phyloP scores from a whole-genome alignment of 2,113 vertebrate genomes.

The Halichoerus grypus region DNA sequence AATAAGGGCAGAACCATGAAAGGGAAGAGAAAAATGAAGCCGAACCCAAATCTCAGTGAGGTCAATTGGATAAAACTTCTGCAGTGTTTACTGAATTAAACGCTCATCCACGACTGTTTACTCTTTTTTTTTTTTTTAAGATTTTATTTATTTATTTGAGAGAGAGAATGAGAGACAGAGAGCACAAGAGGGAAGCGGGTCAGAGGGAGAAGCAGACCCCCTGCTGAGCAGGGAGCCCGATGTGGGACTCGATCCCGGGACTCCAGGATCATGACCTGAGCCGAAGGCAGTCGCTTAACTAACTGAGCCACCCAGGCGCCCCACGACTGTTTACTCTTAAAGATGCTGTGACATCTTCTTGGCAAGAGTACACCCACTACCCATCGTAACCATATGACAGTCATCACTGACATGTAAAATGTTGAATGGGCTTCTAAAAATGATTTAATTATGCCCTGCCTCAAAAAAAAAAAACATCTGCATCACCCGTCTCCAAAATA shows the following conservation, averaged over 20 bases:
- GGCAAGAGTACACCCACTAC: not conserved
- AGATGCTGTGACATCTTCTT: not conserved
- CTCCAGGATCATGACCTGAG: too few species aligned
- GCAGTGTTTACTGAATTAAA: not conserved
- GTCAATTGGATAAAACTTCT: not conserved
- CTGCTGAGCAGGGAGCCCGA: too few species aligned
- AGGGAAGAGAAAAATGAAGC: not conserved
- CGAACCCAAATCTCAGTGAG: not conserved
- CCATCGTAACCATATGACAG: not conserved
- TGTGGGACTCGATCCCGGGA: too few species aligned
- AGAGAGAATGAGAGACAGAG: too few species aligned
- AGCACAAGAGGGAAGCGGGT: too few species aligned
- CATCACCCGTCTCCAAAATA: slow-evolving; percentile 54
- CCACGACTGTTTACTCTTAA: not conserved
- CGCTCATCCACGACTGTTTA: not conserved
- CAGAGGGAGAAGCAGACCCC: too few species aligned
- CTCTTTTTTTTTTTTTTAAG: not conserved
- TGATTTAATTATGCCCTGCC: slow-evolving; percentile 55
- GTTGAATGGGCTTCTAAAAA: slow-evolving; percentile 72
- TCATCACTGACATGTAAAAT: not conserved
- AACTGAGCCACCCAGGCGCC: too few species aligned
- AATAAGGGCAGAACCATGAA: not conserved
- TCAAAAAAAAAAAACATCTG: slow-evolving; percentile 1
- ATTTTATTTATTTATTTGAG: too few species aligned
- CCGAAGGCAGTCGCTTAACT: too few species aligned